Base-by-base conservation (phyloP, 2,113 vertebrate genomes). In the Lophochroa leadbeateri region DNA sequence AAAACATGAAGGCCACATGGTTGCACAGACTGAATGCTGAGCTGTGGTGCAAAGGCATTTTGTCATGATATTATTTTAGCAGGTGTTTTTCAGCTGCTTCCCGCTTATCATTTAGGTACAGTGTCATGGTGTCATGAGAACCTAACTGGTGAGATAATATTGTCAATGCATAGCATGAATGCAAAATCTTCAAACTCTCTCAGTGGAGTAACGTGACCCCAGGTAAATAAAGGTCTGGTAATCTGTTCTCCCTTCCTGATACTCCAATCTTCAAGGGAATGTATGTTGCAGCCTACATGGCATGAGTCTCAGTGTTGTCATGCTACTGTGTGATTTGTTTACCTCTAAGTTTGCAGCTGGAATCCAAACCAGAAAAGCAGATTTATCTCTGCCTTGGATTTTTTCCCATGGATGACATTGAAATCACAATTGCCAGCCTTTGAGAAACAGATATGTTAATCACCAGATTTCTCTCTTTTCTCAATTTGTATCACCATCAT, bases 1-100 rank as follows among this genome's bases (percentile, higher is more conserved):
- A 44, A 90, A 74, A 0, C 27, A 11, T 31, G 31, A 85, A 44
- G 29, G n/a, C 50, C 25, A 13, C 12, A 0, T 41, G 31, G 10
- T 1, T 90, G 64, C 35, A 16, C 29, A 60, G 80, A 13, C 46
- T 43, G 52, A 44, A 25, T 75, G 55, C 68, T 86, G 55, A 90
- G 44, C 55, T 80, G 6, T 71, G n/a, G 25, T 68, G 18, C 44
- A 75, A 68, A 88, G 49, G 41, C 70, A 53, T 85, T 88, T 90
- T 86, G 68, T 88, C 19, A n/a, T 43, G n/a, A 17, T 60, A 23
- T 47, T 82, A 43, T 75, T 86, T 86, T 50, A 88, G 91, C 77
- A 92, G 86, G 39, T 86, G 77, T 82, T 78, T 82, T 49, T 88
- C 52, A 84, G 57, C 76, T 88, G 80, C 61, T 88, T 93, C 69